Evolutionary conservation across 2,797 vertebrate genomes (phyloP).

Genomic region (Acanthornis magna): DNA sequence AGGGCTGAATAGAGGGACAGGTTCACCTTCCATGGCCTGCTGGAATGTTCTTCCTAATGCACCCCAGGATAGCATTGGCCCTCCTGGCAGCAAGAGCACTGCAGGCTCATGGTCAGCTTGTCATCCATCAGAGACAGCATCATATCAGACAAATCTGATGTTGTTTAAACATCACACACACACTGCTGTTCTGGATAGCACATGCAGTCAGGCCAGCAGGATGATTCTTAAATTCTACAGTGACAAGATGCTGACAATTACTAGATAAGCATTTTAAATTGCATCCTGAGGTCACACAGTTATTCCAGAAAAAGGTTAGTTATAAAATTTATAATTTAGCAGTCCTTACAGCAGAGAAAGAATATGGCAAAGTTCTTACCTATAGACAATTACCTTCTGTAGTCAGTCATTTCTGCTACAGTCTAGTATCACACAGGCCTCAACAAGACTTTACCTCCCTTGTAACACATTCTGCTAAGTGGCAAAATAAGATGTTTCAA

Average conservation of each 20-base stretch:
- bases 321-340: not conserved
- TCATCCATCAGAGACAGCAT: not conserved
- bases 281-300: not conserved
- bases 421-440: not conserved
- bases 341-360: not conserved
- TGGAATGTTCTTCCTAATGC: not conserved
- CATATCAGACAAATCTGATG: not conserved
- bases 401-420: not conserved
- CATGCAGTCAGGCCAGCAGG: not conserved
- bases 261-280: not conserved
- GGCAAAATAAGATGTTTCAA: not conserved
- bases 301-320: constrained; percentile 23
- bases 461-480: not conserved
- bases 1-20: not conserved
- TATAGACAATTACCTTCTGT: not conserved
- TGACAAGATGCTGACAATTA: not conserved
- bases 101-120: not conserved
- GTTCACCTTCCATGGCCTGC: not conserved
- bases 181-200: not conserved
- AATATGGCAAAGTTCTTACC: not conserved
- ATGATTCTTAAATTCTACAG: not conserved
- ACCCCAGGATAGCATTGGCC: not conserved
- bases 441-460: not conserved
- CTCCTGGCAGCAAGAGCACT: not conserved
- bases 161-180: not conserved